Conservation (phyloP, 2,888 invertebrate genomes). For the Drosophila tanythrix region DNA sequence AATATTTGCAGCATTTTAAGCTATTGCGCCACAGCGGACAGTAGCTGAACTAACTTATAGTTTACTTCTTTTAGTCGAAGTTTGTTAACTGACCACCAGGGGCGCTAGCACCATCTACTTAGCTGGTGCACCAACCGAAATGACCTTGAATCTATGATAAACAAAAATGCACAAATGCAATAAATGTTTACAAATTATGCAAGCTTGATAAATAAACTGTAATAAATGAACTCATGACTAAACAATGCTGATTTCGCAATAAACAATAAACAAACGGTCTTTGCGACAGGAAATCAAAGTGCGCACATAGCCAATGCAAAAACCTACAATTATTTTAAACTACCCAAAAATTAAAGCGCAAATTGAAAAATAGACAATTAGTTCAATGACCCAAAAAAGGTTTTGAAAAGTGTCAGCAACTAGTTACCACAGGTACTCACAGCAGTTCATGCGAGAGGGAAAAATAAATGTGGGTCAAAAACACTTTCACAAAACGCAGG, state of each 20-base stretch:
- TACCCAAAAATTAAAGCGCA: neutral
- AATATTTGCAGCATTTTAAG: neutral
- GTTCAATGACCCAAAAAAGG: conserved; percentile 58
- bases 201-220: neutral
- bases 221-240: neutral
- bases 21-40: neutral
- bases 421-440: conserved; percentile 10
- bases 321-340: conserved; percentile 4
- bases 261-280: neutral
- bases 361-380: neutral
- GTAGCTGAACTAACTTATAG: neutral
- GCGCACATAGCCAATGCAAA: conserved; percentile 1
- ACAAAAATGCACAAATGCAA: neutral
- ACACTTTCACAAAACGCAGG: conserved; percentile 44
- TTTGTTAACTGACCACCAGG: neutral
- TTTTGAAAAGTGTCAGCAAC: conserved; percentile 36
- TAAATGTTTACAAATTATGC: conserved; percentile 14
- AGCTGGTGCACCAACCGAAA: conserved; percentile 24
- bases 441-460: neutral
- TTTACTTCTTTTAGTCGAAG: neutral
- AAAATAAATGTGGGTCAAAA: conserved; percentile 31
- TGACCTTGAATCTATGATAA: conserved; percentile 6
- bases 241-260: conserved; percentile 14
- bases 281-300: conserved; percentile 5
- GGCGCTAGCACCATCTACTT: neutral